Evolutionary conservation across 2,888 invertebrate genomes (phyloP).

Genomic region (Patella pellucida): DNA sequence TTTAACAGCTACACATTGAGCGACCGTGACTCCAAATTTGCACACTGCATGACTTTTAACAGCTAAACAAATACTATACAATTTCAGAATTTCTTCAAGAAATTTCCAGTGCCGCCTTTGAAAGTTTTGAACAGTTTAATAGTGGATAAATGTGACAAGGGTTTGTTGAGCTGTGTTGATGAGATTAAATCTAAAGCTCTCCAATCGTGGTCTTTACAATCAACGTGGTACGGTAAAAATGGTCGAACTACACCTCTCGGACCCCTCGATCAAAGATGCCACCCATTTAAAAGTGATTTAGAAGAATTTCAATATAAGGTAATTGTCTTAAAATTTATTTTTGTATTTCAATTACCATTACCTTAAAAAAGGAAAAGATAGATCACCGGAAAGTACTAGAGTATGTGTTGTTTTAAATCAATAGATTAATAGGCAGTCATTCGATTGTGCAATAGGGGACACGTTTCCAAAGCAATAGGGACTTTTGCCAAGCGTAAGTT

Average conservation of each 20-base stretch:
- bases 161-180: neutral
- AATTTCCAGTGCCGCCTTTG: neutral
- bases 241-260: no score
- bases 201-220: neutral
- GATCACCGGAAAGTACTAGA: neutral
- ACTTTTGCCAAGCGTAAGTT: no score
- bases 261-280: neutral
- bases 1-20: no score
- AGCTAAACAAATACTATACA: no score
- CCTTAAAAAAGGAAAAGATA: neutral
- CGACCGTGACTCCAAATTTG: no score
- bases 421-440: neutral
- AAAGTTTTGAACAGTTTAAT: neutral
- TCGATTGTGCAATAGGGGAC: no score
- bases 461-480: no score
- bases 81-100: neutral
- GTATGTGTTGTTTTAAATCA: neutral
- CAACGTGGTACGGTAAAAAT: neutral
- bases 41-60: no score
- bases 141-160: neutral
- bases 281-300: neutral
- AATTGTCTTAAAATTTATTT: neutral
- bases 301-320: constrained; percentile 3
- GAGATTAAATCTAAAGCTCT: neutral
- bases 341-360: no score